A percentile compares a stretch with the other conserved stretches of the same genome.
Evolutionary conservation across 2,797 vertebrate genomes (phyloP).

Genomic region (Takifugu rubripes): DNA sequence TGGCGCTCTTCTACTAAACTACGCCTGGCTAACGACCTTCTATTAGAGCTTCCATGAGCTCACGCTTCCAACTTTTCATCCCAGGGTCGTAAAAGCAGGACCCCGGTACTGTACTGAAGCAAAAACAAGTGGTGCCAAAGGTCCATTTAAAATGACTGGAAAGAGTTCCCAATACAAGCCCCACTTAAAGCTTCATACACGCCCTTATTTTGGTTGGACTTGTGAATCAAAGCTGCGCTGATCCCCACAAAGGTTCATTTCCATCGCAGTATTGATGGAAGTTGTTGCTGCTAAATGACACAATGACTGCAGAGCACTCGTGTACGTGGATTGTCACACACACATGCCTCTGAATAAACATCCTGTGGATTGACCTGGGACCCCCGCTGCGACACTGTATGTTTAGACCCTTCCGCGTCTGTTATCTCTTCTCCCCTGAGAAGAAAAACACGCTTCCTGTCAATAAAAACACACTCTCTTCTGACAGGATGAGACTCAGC

Average conservation of each 20-base stretch:
- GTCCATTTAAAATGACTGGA: constrained; percentile 35
- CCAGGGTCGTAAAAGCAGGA: constrained; percentile 30
- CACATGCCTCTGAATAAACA: constrained; percentile 67
- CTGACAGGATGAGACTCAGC: constrained; percentile 42
- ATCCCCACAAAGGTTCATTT: neutral
- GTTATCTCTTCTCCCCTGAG: constrained; percentile 42
- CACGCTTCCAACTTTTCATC: constrained; percentile 46
- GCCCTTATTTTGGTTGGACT: neutral
- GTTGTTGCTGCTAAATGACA: constrained; percentile 18
- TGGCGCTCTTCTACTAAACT: constrained; percentile 20
- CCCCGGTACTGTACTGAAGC: constrained; percentile 31
- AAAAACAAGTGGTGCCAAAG: constrained; percentile 46
- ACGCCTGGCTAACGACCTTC: constrained; percentile 23
- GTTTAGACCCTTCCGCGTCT: constrained; percentile 48
- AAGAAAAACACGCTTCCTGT: constrained; percentile 8
- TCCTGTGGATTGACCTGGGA: constrained; percentile 49
- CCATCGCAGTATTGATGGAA: constrained; percentile 1
- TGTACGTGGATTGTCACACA: neutral
- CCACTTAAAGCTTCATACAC: constrained; percentile 4
- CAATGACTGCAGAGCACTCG: constrained; percentile 4
- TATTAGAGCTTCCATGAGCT: constrained; percentile 66
- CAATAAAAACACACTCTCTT: constrained; percentile 27
- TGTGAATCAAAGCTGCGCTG: constrained; percentile 2
- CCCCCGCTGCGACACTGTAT: constrained; percentile 44
- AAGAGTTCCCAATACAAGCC: constrained; percentile 8